phyloP scores from a whole-genome alignment of 2,113 vertebrate species.

The Salvelinus fontinalis region DNA sequence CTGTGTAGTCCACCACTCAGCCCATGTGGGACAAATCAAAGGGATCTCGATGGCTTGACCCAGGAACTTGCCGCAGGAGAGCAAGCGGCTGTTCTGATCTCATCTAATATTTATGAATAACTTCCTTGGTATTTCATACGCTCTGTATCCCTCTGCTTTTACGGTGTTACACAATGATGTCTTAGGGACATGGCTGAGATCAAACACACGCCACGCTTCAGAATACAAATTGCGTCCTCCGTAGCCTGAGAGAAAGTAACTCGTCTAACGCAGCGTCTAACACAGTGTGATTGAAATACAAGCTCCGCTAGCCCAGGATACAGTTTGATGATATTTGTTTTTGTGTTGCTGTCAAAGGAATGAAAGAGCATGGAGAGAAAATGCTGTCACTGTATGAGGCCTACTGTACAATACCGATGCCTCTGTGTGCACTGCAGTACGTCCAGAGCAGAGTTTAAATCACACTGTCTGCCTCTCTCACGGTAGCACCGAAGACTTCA shows the following conservation, averaged over 20 bases:
- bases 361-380: slow-evolving; percentile 40
- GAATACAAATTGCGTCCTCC: slow-evolving; percentile 47
- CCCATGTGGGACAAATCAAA: slow-evolving; percentile 56
- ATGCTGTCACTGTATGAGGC: slow-evolving; percentile 38
- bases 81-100: slow-evolving; percentile 72
- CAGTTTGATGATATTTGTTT: slow-evolving; percentile 64
- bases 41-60: slow-evolving; percentile 65
- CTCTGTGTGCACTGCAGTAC: slow-evolving; percentile 14
- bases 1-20: slow-evolving; percentile 27
- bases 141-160: slow-evolving; percentile 60
- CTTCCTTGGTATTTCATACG: slow-evolving; percentile 74
- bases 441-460: slow-evolving; percentile 14
- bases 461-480: slow-evolving; percentile 31
- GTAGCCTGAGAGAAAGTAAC: slow-evolving; percentile 53
- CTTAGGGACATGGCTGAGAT: slow-evolving; percentile 70
- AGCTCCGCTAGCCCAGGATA: slow-evolving; percentile 57
- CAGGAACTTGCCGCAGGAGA: slow-evolving; percentile 61
- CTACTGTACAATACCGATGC: neutral
- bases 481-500: slow-evolving; percentile 2
- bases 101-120: slow-evolving; percentile 78
- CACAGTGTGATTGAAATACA: slow-evolving; percentile 65
- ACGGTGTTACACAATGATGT: slow-evolving; percentile 69
- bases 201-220: slow-evolving; percentile 60
- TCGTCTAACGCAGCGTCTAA: slow-evolving; percentile 55
- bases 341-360: slow-evolving; percentile 64